A percentile compares a stretch with the other conserved stretches of the same genome.
phyloP scores from a whole-genome alignment of 2,797 vertebrate genomes.

The Poeciliopsis gracilis region DNA sequence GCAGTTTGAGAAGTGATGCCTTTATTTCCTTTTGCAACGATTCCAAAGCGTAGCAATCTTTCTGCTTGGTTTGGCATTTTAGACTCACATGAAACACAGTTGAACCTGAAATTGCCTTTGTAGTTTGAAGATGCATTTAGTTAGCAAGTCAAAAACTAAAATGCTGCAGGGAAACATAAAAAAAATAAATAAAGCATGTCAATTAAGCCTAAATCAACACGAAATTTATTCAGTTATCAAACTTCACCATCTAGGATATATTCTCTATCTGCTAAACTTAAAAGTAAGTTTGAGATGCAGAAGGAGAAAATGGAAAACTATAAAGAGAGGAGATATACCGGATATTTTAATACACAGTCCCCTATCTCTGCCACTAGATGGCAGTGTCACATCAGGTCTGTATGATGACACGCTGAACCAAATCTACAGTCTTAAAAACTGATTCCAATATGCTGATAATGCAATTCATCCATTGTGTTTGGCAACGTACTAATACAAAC shows the following conservation, averaged over 20 bases:
- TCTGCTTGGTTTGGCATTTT: neutral
- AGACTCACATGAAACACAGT: neutral
- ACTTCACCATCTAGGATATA: neutral
- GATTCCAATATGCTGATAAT: neutral
- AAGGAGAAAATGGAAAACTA: neutral
- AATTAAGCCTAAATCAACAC: neutral
- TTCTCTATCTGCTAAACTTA: neutral
- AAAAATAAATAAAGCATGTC: neutral
- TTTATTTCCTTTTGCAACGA: neutral
- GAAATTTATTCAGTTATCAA: neutral
- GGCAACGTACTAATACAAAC: neutral
- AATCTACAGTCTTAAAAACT: neutral
- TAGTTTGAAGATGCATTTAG: neutral
- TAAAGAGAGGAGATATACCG: neutral
- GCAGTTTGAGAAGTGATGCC: neutral
- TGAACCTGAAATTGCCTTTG: neutral
- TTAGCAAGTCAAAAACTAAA: neutral
- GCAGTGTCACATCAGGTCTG: conserved; percentile 8
- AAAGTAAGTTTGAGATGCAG: neutral
- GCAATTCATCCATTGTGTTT: neutral
- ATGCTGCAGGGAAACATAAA: neutral
- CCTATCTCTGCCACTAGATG: conserved; percentile 57
- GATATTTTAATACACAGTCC: neutral
- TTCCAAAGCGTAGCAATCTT: neutral
- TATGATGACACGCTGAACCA: neutral